Percentiles rank a stretch among this genome's conserved stretches.
phyloP scores from a whole-genome alignment of 2,888 invertebrate species.

The Diloba caeruleocephala region DNA sequence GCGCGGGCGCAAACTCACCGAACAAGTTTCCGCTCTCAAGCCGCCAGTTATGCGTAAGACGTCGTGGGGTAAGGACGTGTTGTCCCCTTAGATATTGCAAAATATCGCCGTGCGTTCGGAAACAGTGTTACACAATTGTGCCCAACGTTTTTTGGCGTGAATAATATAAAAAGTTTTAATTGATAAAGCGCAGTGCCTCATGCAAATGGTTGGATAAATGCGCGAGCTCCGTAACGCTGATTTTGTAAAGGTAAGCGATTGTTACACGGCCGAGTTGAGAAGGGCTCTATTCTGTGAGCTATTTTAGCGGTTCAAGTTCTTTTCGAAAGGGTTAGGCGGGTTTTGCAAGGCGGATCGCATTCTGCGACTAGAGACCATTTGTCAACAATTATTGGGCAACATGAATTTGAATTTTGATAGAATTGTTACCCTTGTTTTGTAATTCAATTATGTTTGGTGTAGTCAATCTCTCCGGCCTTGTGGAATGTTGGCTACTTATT shows the following conservation, averaged over 20 bases:
- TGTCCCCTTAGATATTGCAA: constrained; percentile 58
- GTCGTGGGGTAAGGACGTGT: constrained; percentile 69
- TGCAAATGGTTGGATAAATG: constrained; percentile 68
- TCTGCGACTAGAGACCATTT: constrained; percentile 72
- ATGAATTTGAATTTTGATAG: constrained; percentile 56
- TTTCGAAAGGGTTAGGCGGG: constrained; percentile 71
- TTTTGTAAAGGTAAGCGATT: constrained; percentile 77
- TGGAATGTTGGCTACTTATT: constrained; percentile 42
- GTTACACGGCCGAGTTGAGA: constrained; percentile 68
- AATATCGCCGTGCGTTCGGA: constrained; percentile 75
- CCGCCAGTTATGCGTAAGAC: constrained; percentile 76
- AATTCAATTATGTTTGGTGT: constrained; percentile 55
- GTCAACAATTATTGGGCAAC: constrained; percentile 80
- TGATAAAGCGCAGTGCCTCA: constrained; percentile 62
- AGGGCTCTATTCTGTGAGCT: constrained; percentile 67
- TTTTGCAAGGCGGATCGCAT: constrained; percentile 81
- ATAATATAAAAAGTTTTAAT: constrained; percentile 62
- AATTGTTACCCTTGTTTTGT: constrained; percentile 61
- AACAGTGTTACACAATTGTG: constrained; percentile 78
- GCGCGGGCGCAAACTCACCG: constrained; percentile 77
- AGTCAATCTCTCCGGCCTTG: constrained; percentile 62
- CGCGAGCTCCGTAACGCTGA: constrained; percentile 55
- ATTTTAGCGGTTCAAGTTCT: constrained; percentile 65
- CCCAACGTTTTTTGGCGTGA: constrained; percentile 70
- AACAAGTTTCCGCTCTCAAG: constrained; percentile 72